Percentiles rank a stretch among this genome's conserved stretches.
Conservation (phyloP, 2,113 vertebrate genomes). For the Zapornia atra region DNA sequence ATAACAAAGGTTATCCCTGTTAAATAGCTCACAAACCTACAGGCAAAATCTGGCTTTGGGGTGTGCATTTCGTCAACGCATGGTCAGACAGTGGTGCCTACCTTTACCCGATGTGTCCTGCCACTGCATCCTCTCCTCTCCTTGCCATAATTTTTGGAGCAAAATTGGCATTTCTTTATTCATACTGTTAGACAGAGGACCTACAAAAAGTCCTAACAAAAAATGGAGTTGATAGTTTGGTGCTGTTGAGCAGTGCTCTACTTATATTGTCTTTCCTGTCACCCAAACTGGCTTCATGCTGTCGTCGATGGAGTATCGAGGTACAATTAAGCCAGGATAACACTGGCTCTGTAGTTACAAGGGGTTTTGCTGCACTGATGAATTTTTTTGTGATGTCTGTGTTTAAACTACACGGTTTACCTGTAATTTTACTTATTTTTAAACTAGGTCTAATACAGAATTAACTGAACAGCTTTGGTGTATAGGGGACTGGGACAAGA, state of each 20-base stretch:
- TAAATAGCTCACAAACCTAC: not conserved
- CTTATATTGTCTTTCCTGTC: not conserved
- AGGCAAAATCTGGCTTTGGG: not conserved
- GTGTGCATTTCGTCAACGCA: accelerated
- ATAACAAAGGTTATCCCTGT: not conserved
- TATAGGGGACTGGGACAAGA: not conserved
- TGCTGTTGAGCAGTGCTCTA: not conserved
- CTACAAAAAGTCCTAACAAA: not conserved
- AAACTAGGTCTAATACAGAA: not conserved
- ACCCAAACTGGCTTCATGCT: not conserved
- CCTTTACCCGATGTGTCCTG: not conserved
- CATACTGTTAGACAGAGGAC: not conserved
- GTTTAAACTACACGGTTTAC: not conserved
- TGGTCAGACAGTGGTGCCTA: accelerated
- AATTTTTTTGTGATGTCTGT: not conserved
- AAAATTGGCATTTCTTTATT: not conserved
- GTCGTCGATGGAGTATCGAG: accelerated
- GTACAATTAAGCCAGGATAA: not conserved
- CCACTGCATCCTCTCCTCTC: not conserved
- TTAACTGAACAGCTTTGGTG: not conserved
- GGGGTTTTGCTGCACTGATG: not conserved
- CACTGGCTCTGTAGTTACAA: not conserved
- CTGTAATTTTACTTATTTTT: not conserved
- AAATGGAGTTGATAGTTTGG: not conserved
- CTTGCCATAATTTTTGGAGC: not conserved